Conservation (phyloP, 2,888 invertebrate genomes). For the Lasioglossum figueresi region DNA sequence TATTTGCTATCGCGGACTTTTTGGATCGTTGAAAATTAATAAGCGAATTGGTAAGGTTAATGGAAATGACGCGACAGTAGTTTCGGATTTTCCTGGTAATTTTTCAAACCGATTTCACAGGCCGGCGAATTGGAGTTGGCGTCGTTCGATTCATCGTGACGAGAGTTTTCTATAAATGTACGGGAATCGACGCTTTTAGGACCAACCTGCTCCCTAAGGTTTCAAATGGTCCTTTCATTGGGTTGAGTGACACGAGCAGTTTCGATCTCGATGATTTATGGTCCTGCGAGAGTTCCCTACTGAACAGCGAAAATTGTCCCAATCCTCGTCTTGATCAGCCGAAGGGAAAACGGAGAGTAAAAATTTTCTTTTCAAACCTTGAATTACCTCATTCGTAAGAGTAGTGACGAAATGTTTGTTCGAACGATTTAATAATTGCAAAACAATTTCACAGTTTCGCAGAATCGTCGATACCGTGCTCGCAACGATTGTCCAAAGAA, state of each 20-base stretch:
- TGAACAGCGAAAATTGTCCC: neutral
- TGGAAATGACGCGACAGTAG: neutral
- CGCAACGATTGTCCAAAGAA: neutral
- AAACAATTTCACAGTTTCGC: neutral
- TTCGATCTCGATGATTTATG: neutral
- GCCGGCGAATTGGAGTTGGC: neutral
- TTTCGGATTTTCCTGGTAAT: neutral
- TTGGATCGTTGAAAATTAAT: neutral
- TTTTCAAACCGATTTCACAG: neutral
- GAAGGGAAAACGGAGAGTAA: too few species aligned
- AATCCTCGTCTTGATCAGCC: neutral
- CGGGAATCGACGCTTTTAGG: neutral
- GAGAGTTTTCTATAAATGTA: neutral
- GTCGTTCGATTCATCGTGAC: neutral
- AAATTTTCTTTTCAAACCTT: neutral
- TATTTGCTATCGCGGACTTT: neutral
- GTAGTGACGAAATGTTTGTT: neutral
- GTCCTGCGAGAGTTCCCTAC: neutral
- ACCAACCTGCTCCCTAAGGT: neutral
- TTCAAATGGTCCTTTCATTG: neutral
- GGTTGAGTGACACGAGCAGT: neutral
- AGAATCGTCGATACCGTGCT: neutral
- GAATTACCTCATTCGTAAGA: neutral
- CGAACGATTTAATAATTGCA: neutral
- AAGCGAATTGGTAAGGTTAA: neutral